Base-by-base conservation (phyloP, 2,888 invertebrate species). In the Drosophila stalkeri region DNA sequence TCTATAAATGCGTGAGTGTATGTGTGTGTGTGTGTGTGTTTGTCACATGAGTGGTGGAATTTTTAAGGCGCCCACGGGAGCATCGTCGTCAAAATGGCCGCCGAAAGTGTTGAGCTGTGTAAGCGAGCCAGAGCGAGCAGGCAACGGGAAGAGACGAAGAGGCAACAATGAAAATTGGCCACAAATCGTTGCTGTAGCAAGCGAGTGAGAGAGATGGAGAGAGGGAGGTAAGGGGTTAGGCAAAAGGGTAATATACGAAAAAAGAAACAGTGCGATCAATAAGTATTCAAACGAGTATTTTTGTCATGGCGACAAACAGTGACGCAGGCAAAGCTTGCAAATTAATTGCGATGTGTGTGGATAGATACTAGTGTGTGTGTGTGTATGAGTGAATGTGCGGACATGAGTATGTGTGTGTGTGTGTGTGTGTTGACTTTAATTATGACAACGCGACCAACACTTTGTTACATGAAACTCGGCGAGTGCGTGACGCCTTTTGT, bases 81-180 rank as follows among this genome's bases (percentile, higher is more conserved):
- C 72, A 86, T 52, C 60, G 52, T 59, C 70, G 66, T 65, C 89
- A 91, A 90, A 90, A 90, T 90, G 91, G 90, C 90, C 73, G 88
- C 86, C 82, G 71, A 86, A 91, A 89, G 84, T 89, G 84, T 90
- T 84, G 69, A 90, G 81, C 59, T 69, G 69, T 80, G 70, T 70
- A 77, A 49, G 75, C 60, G 68, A 72, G 56, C 43, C n/a, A 56
- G 43, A 43, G 33, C 20, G 56, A 33, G 39, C 39, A 8, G 18
- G 14, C 6, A n/a, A 64, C 27, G 64, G 35, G 44, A 43, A 65
- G 49, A 43, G 51, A 14, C 23, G 31, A 31, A 33, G 33, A 44
- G 44, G 23, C 51, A 27, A 55, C 14, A 23, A 23, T 20, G 20
- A 69, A 75, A 76, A 62, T 33, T 64, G 47, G 56, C 59, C 61